Base-by-base conservation (phyloP, 1,140 invertebrate species). In the Chionoecetes opilio region DNA sequence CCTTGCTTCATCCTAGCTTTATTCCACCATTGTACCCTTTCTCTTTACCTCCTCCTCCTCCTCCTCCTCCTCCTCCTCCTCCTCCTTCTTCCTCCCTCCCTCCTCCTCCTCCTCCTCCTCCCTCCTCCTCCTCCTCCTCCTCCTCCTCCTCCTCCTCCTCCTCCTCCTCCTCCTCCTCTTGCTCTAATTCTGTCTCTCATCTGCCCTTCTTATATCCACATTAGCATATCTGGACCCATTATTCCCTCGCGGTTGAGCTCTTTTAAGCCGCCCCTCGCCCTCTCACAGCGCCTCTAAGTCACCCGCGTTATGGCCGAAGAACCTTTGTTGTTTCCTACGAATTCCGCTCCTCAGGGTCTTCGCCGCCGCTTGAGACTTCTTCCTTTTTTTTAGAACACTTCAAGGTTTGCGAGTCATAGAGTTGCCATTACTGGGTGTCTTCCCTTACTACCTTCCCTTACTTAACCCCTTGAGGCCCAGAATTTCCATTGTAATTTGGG, bases 231-330 rank as follows among this genome's bases (percentile, higher is more conserved):
- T 75, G 63, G 63, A 75, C 63, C 26, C 63, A 75, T 75, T 75
- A 75, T 75, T 75, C 63, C 63, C 63, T n/a, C 63, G 63, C 63
- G 63, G 63, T 75, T 75, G 63, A 75, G 63, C 63, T 75, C 63
- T 75, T 75, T 75, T 75, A 75, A 75, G 63, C 63, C 63, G 63
- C 63, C 63, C 63, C 63, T 75, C 63, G 63, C 63, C 63, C 63
- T n/a, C 21, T n/a, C 21, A 75, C 63, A 75, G 63, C 63, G 11
- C 26, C 63, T 26, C 21, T 75, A 26, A 26, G 63, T 75, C 63
- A 75, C 63, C 63, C 63, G 1, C 63, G 63, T 75, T 75, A 75
- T 75, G n/a, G 63, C 63, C 3, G 63, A 75, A 21, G 53, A 17
- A 75, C 63, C 63, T 75, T 75, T 75, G 63, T 75, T 75, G 63